Base-by-base conservation (phyloP, 2,113 vertebrate genomes). In the Phylloscopus trochilus region DNA sequence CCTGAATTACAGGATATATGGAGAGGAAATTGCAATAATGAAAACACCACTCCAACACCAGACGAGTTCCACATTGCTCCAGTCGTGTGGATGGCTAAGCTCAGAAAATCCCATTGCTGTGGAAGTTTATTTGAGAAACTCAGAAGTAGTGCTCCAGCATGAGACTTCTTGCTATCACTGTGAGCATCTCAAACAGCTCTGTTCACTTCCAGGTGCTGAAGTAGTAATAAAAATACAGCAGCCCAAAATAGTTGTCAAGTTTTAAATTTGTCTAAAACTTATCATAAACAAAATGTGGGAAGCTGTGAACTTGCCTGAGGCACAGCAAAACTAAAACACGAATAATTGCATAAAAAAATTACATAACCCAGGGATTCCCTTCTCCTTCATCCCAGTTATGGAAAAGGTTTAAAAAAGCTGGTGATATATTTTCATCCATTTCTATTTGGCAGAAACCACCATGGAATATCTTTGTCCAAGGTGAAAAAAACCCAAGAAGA, bases 401-500 rank as follows among this genome's bases (percentile, higher is more conserved):
- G 26, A 24, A 60, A 86, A 70, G 5, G 1, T 44, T 46, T 52
- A 51, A 78, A 43, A 91, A 90, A 87, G 37, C 18, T 16, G 5
- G 44, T 37, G 68, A 56, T 83, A 7, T 4, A 6, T 76, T 64
- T 46, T 87, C 41, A 68, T 67, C 24, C 2, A 2, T 28, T 39
- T 85, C 12, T 28, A n/a, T 68, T 39, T 23, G 52, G 69, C 46
- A 80, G 52, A 46, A 60, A 52, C 33, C 7, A 28, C 13, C 23
- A 39, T 1, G 35, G 82, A 77, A 60, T 31, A 31, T 3, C 31
- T 68, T 41, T 46, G 60, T 33, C 49, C 9, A 10, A 49, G 2
- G 0, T 14, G 3, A n/a, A 21, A 58, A 21, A 43, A n/a, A 9
- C 0, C 8, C 19, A 33, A 33, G 19, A 39, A 60, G 41, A 27